phyloP scores from a whole-genome alignment of 1,140 invertebrate genomes.

The Drosophila mayri region DNA sequence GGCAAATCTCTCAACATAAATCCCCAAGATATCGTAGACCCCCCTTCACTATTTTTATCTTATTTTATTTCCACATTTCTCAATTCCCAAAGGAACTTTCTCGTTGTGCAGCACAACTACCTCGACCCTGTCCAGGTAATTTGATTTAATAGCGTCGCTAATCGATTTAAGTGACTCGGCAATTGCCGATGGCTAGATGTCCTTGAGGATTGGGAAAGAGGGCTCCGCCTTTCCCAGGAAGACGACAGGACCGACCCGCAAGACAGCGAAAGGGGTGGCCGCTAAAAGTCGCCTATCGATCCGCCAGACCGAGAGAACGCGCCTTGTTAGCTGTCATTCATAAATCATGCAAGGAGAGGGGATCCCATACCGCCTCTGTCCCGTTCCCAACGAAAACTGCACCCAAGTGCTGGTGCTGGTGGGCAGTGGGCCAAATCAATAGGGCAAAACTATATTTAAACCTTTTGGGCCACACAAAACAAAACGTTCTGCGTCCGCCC shows the following conservation, averaged over 20 bases:
- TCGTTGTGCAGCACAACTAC: background rate
- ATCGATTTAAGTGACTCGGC: conserved; percentile 57
- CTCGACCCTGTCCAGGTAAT: conserved; percentile 20
- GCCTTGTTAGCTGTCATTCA: conserved; percentile 66
- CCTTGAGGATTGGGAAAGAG: conserved; percentile 11
- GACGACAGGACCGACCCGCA: background rate
- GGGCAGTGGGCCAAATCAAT: conserved; percentile 58
- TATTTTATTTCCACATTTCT: background rate
- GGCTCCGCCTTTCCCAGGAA: background rate
- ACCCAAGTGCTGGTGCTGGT: conserved; percentile 1
- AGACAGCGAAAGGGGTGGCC: conserved; percentile 9
- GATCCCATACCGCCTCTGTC: background rate
- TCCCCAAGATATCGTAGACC: too few species aligned
- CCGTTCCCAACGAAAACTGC: background rate
- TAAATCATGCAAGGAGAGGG: conserved; percentile 60
- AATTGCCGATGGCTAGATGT: conserved; percentile 27
- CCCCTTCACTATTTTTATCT: background rate
- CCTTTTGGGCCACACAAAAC: conserved; percentile 24
- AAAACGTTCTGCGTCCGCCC: conserved; percentile 46
- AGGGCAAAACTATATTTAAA: conserved; percentile 58
- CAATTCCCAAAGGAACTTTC: background rate
- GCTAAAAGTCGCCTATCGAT: conserved; percentile 37
- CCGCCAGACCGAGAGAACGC: conserved; percentile 24
- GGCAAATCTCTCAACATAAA: background rate
- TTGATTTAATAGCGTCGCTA: conserved; percentile 47